Conservation (phyloP, 2,888 invertebrate genomes). For the Toxonevra muliebris region DNA sequence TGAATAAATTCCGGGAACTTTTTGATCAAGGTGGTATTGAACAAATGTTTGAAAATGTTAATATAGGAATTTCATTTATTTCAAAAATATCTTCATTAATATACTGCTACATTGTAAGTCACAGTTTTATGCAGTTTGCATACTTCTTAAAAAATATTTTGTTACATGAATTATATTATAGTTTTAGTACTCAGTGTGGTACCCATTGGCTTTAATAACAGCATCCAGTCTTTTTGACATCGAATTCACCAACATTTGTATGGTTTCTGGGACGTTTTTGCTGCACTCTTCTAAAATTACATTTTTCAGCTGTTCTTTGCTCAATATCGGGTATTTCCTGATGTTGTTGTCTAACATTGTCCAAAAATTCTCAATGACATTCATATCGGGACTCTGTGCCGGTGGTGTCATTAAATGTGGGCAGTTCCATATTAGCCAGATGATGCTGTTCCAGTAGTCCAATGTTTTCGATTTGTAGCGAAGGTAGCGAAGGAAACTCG, state of each 20-base stretch:
- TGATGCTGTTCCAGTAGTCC: no score
- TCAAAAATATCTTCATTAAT: no score
- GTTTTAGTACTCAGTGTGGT: background rate
- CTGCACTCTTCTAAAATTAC: background rate
- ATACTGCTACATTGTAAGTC: no score
- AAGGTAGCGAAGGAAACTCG: no score
- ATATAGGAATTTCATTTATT: no score
- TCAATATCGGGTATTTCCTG: background rate
- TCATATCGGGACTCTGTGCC: background rate
- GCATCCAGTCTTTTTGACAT: conserved; percentile 1
- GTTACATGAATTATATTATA: no score
- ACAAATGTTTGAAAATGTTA: no score
- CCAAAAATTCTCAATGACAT: conserved; percentile 1
- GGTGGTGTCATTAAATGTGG: background rate
- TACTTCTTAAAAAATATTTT: no score
- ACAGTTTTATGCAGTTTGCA: no score
- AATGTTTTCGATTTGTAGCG: no score
- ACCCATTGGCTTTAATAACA: background rate
- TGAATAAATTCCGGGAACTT: no score
- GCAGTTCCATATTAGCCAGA: background rate
- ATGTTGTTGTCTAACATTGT: background rate
- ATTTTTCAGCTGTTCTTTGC: background rate
- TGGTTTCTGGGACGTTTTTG: background rate
- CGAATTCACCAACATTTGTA: background rate
- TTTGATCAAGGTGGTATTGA: no score